These are phyloP conservation scores for Nothobranchius furzeri DNA, from an alignment of 2,113 vertebrate genomes.

Conservation along the genomic window DNA sequence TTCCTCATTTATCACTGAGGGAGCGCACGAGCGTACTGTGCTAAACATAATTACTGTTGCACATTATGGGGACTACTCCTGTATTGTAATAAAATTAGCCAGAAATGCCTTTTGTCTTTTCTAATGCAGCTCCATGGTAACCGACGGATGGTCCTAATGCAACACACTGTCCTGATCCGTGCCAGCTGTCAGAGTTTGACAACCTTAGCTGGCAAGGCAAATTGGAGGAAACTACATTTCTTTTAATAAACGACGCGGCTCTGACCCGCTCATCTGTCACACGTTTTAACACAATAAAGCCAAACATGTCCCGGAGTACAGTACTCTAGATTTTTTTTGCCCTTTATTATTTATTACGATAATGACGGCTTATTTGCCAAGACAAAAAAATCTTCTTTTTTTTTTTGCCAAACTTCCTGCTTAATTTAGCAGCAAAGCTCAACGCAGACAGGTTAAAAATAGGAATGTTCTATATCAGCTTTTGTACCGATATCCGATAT, in stretches of 20 bases:
- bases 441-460: slow-evolving; percentile 52
- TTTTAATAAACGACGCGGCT: slow-evolving; percentile 66
- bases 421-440: slow-evolving; percentile 34
- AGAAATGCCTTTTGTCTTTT: slow-evolving; percentile 80
- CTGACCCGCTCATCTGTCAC: slow-evolving; percentile 65
- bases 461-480: slow-evolving; percentile 8
- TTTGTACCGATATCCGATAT: too few species aligned
- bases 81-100: slow-evolving; percentile 85
- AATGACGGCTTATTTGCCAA: slow-evolving; percentile 59
- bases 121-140: slow-evolving; percentile 73
- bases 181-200: slow-evolving; percentile 77
- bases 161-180: slow-evolving; percentile 59
- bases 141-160: slow-evolving; percentile 66
- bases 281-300: slow-evolving; percentile 67
- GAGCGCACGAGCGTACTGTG: slow-evolving; percentile 82
- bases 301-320: slow-evolving; percentile 49
- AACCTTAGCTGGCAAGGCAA: slow-evolving; percentile 73
- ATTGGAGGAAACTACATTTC: slow-evolving; percentile 69
- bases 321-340: slow-evolving; percentile 35
- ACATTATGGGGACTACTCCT: slow-evolving; percentile 87
- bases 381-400: slow-evolving; percentile 49
- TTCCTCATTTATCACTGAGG: slow-evolving; percentile 88
- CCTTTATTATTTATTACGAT: slow-evolving; percentile 53
- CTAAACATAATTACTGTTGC: slow-evolving; percentile 97
- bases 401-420: slow-evolving; percentile 43